Conservation (phyloP, 2,888 invertebrate species). For the Drosophila nigricruria region DNA sequence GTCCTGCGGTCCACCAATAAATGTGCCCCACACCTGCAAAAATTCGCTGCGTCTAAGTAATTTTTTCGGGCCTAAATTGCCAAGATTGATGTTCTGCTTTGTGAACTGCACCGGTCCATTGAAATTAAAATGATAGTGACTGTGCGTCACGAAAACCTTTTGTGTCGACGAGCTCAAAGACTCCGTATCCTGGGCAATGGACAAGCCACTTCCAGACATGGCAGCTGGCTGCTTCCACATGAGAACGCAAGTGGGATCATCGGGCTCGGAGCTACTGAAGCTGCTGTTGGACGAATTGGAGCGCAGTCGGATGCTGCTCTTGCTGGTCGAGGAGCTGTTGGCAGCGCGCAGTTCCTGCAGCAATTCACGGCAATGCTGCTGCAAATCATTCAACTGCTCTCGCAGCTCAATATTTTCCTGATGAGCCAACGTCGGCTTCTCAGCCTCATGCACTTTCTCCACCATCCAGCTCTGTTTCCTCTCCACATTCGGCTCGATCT, state of each 20-base stretch:
- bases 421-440: background rate
- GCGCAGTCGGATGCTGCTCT: background rate
- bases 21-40: constrained; percentile 58
- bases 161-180: constrained; percentile 5
- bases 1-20: constrained; percentile 37
- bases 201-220: constrained; percentile 7
- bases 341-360: constrained; percentile 45
- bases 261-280: constrained; percentile 7
- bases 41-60: constrained; percentile 52
- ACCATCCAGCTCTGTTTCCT: background rate
- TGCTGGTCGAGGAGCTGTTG: constrained; percentile 1
- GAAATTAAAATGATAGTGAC: constrained; percentile 61
- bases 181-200: background rate
- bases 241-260: constrained; percentile 3
- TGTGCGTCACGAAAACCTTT: constrained; percentile 55
- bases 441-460: background rate
- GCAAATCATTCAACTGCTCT: constrained; percentile 45
- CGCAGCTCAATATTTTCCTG: constrained; percentile 33
- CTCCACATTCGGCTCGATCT: background rate
- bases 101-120: constrained; percentile 40
- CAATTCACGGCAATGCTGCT: constrained; percentile 42
- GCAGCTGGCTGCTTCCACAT: constrained; percentile 28
- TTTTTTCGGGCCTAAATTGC: constrained; percentile 3
- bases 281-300: constrained; percentile 17
- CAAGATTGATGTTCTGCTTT: constrained; percentile 25